Evolutionary conservation across 1,140 invertebrate genomes (phyloP).

Genomic region (Ceratitis capitata): DNA sequence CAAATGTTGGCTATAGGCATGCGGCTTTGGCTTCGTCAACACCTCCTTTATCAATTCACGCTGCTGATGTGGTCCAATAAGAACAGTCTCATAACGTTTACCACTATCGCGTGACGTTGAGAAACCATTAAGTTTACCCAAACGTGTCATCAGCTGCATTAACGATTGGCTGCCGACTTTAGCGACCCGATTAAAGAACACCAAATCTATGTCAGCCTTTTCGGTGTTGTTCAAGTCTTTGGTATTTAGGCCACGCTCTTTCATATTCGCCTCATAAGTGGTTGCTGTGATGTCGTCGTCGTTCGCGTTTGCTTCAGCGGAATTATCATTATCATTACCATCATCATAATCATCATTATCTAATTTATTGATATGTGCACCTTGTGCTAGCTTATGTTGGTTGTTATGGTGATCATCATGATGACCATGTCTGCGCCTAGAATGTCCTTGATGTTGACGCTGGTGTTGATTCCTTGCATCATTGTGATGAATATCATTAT

Average conservation of each 20-base stretch:
- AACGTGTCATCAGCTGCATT: conserved; percentile 81
- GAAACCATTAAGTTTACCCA: conserved; percentile 81
- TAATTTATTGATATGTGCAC: background rate
- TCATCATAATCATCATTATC: background rate
- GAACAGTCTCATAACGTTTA: conserved; percentile 84
- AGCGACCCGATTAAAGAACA: conserved; percentile 90
- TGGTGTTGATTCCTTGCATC: background rate
- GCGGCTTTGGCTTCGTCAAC: conserved; percentile 68
- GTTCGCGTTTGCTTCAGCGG: conserved; percentile 32
- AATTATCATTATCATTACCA: background rate
- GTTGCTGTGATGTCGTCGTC: background rate
- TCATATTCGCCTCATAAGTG: background rate
- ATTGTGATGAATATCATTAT: background rate
- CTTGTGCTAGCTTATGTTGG: background rate
- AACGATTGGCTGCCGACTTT: conserved; percentile 89
- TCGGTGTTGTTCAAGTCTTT: conserved; percentile 79
- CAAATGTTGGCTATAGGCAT: conserved; percentile 65
- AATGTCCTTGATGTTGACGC: background rate
- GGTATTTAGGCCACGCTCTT: conserved; percentile 45
- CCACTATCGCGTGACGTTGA: conserved; percentile 83
- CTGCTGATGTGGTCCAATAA: conserved; percentile 79
- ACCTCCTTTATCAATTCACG: conserved; percentile 67
- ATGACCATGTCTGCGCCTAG: no score
- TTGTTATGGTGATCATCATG: background rate
- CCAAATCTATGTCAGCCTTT: conserved; percentile 74